Base-by-base conservation (phyloP, 2,888 invertebrate genomes). In the Leucania comma region DNA sequence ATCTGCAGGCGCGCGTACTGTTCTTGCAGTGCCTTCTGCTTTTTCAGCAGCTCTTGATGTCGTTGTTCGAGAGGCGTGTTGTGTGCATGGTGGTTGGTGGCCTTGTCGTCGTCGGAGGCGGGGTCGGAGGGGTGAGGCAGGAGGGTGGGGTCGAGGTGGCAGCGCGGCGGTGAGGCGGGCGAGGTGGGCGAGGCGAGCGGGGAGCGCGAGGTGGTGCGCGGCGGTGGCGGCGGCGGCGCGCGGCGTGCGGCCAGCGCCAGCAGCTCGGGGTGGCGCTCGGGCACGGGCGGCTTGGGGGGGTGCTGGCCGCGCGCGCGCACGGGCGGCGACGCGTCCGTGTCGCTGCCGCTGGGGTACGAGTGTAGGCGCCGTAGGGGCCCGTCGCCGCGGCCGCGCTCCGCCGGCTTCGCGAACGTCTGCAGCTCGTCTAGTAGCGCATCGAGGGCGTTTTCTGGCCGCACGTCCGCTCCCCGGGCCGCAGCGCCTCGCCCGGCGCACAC, bases 381-480 rank as follows among this genome's bases (percentile, higher is more conserved):
- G 56, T 96, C 93, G 46, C 87, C 88, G 58, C 91, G 87, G 73
- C 87, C 86, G 64, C 89, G 88, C 82, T 88, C 88, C 71, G 89
- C 81, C 63, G 98, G 98, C 91, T 98, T 97, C 68, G 98, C 97
- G 93, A 98, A 98, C 46, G 98, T 98, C 94, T 98, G 98, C 82
- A 98, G 97, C 94, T 99, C 98, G 94, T 98, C 98, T 98, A 99
- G 96, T 98, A 99, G 95, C 97, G 98, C 98, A 97, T 99, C 99
- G 98, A 99, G 98, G 97, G 98, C 98, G 98, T 98, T 99, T 97
- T 98, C 98, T 97, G 98, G 97, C 96, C 98, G 97, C 96, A 92
- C 75, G 75, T 94, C 94, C 84, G 90, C 88, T 91, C 92, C 91
- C 79, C 91, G 88, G 80, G 82, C 80, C 83, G 83, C 62, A 66